These are phyloP conservation scores for Myotis daubentonii DNA, from an alignment of 2,797 vertebrate species.

Conservation along the genomic window DNA sequence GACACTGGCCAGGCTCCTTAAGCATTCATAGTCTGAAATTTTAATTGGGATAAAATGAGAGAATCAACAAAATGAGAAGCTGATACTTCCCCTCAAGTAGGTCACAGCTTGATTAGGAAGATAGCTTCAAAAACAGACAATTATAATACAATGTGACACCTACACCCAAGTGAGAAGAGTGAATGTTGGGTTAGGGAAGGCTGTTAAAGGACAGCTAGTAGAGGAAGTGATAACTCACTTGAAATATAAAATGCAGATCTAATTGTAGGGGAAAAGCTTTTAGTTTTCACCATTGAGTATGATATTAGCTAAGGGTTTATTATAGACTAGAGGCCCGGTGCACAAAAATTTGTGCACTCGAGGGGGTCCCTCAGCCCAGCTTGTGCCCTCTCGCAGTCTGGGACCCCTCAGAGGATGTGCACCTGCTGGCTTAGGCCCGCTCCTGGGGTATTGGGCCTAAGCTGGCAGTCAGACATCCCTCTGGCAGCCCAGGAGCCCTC, in stretches of 20 bases:
- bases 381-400: no score
- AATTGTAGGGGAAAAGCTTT: neutral
- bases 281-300: neutral
- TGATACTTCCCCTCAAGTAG: neutral
- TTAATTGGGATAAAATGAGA: constrained; percentile 19
- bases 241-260: neutral
- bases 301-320: neutral
- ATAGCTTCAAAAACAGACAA: neutral
- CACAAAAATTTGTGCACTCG: no score
- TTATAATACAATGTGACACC: neutral
- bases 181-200: neutral
- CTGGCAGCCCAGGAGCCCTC: no score
- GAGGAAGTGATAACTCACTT: neutral
- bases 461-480: no score
- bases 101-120: neutral
- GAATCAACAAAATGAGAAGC: neutral
- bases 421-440: no score
- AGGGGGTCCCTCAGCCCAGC: no score
- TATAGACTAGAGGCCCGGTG: neutral
- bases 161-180: neutral
- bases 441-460: no score
- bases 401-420: no score
- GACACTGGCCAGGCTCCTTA: neutral
- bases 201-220: neutral
- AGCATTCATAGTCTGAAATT: neutral